These are phyloP conservation scores for Petrolisthes cinctipes DNA, from an alignment of 2,888 invertebrate genomes.

Conservation along the genomic window DNA sequence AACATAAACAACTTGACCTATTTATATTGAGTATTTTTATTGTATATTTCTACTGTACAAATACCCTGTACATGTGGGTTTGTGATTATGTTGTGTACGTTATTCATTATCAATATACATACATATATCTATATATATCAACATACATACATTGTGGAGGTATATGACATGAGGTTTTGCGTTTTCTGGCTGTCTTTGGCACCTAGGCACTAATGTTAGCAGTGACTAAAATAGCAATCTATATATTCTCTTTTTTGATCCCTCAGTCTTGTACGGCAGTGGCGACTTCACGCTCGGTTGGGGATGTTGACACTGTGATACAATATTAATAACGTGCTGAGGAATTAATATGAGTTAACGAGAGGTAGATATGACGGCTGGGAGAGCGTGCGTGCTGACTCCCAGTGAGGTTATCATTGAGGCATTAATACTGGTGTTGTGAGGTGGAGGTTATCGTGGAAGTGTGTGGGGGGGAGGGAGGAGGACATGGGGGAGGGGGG, in stretches of 20 bases:
- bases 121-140: conserved; percentile 59
- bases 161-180: conserved; percentile 63
- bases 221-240: conserved; percentile 59
- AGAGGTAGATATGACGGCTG: conserved; percentile 53
- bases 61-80: conserved; percentile 66
- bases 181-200: conserved; percentile 63
- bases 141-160: conserved; percentile 62
- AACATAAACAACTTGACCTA: conserved; percentile 33
- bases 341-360: conserved; percentile 45
- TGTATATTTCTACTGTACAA: conserved; percentile 65
- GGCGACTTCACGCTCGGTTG: conserved; percentile 45
- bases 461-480: neutral
- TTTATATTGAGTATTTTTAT: conserved; percentile 58
- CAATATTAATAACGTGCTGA: conserved; percentile 43
- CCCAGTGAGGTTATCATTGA: conserved; percentile 45
- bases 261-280: conserved; percentile 63
- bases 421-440: conserved; percentile 30
- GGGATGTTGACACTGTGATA: conserved; percentile 43
- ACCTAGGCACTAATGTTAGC: conserved; percentile 62
- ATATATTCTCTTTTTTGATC: conserved; percentile 59
- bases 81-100: conserved; percentile 60
- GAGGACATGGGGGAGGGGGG: conserved; percentile 17
- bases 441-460: too few species aligned
- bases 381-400: conserved; percentile 24
- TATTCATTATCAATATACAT: conserved; percentile 45